These are phyloP conservation scores for Acrocyrtus sp. DNA, from an alignment of 2,888 invertebrate genomes.

Conservation along the genomic window DNA sequence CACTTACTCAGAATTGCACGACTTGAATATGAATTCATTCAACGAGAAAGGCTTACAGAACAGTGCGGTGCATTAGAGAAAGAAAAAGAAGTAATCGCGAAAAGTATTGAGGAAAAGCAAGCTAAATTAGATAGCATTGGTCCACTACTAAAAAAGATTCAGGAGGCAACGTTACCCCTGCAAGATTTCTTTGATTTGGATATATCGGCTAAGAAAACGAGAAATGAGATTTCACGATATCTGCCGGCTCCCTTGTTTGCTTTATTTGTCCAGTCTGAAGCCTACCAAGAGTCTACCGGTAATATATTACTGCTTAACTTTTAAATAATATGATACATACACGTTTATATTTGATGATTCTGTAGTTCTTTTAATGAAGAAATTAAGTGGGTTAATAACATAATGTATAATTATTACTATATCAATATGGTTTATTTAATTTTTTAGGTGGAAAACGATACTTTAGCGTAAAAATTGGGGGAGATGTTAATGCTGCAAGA, in stretches of 20 bases:
- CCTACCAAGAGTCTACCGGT: constrained; percentile 81
- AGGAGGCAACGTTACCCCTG: constrained; percentile 85
- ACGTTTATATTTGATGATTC: background rate
- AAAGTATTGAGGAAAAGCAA: constrained; percentile 79
- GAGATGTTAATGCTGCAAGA: constrained; percentile 60
- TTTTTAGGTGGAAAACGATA: constrained; percentile 65
- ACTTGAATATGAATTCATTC: constrained; percentile 90
- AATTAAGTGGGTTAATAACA: background rate
- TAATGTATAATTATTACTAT: constrained; percentile 26
- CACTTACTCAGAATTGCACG: constrained; percentile 87
- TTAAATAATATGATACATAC: background rate
- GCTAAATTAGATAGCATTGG: constrained; percentile 83
- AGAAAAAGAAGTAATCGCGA: constrained; percentile 80
- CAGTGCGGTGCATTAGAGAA: constrained; percentile 80
- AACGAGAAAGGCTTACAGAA: constrained; percentile 83
- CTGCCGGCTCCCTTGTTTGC: constrained; percentile 86
- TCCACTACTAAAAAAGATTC: constrained; percentile 78
- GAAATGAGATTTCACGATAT: constrained; percentile 79
- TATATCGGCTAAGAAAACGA: constrained; percentile 80
- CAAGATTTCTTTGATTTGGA: constrained; percentile 88
- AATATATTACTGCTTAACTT: background rate
- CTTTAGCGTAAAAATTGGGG: constrained; percentile 48
- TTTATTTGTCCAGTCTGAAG: constrained; percentile 84
- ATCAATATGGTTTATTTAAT: constrained; percentile 67
- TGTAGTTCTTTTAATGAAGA: background rate